Evolutionary conservation across 2,113 vertebrate species (phyloP), one percentile per base, ranked within the genome.

Genomic region (Ramphastos sulfuratus): DNA sequence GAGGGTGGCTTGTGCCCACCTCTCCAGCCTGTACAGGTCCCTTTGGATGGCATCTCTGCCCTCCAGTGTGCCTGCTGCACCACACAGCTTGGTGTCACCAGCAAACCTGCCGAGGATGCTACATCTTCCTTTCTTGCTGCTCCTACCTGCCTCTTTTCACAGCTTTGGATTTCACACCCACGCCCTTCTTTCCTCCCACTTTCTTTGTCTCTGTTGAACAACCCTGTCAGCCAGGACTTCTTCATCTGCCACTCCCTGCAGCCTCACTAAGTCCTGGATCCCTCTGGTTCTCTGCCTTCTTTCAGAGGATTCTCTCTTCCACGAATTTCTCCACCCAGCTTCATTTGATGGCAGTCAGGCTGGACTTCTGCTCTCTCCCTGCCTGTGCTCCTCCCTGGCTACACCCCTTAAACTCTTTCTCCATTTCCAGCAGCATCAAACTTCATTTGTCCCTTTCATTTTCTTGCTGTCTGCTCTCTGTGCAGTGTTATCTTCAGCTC

Each of bases 151-250:
- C 88, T n/a, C 58, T 31, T 64, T 95, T 64, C 70, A 3, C 28
- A 92, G 69, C 85, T 93, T 93, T 65, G 27, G 31, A 77, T 91
- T 86, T 93, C 92, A 88, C 93, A 95, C 92, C 88, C 79, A 96
- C 95, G 35, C 61, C 28, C 54, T 88, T 81, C 83, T 93, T 96
- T 54, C 88, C 65, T 94, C 95, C 93, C 65, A 95, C 88, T 71
- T 59, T 71, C 85, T 90, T 95, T 93, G 61, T 94, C 85, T 95
- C 77, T 81, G 67, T 85, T 87, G 83, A 85, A 89, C 85, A 27
- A 0, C 33, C 52, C 42, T 90, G 76, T 92, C 93, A 93, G 83
- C 94, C 73, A 75, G 72, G 54, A 67, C 58, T 95, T 90, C 75
- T 77, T 90, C 37, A 15, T 60, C 56, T 65, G 31, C 78, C 17